Conservation (phyloP, 2,888 invertebrate genomes). For the Rhorus exstirpatorius region DNA sequence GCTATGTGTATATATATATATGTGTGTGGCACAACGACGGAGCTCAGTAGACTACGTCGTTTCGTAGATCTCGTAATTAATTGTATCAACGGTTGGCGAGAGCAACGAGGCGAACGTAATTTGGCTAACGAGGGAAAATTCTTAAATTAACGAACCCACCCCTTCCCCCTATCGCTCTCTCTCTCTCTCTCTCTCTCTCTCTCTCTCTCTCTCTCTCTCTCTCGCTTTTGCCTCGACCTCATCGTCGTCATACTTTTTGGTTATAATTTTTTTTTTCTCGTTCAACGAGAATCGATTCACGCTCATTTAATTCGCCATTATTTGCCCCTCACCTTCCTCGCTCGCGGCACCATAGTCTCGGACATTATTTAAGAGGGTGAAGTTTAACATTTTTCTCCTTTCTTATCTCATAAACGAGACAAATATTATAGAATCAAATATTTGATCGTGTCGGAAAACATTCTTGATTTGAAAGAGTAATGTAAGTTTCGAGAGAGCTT, state of each 20-base stretch:
- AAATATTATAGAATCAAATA: slow-evolving; percentile 65
- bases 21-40: slow-evolving; percentile 36
- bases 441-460: slow-evolving; percentile 44
- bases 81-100: slow-evolving; percentile 82
- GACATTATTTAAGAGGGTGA: slow-evolving; percentile 42
- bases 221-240: slow-evolving; percentile 56
- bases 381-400: slow-evolving; percentile 35
- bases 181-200: slow-evolving; percentile 36
- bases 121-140: slow-evolving; percentile 85
- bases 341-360: slow-evolving; percentile 47
- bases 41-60: slow-evolving; percentile 53
- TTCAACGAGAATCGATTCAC: slow-evolving; percentile 73
- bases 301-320: slow-evolving; percentile 74
- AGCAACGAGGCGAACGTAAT: slow-evolving; percentile 83
- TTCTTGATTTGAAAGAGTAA: slow-evolving; percentile 27
- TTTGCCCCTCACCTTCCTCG: slow-evolving; percentile 57
- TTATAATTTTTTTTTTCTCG: slow-evolving; percentile 31
- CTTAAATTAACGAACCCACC: slow-evolving; percentile 82
- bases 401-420: slow-evolving; percentile 44
- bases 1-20: slow-evolving; percentile 1
- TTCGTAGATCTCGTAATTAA: slow-evolving; percentile 80
- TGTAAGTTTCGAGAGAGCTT: not conserved
- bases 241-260: slow-evolving; percentile 53
- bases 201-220: slow-evolving; percentile 37
- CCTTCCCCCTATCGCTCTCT: too few species aligned